These are phyloP conservation scores for Boulengeromyrus knoepffleri DNA, from an alignment of 2,113 vertebrate genomes.

Conservation along the genomic window DNA sequence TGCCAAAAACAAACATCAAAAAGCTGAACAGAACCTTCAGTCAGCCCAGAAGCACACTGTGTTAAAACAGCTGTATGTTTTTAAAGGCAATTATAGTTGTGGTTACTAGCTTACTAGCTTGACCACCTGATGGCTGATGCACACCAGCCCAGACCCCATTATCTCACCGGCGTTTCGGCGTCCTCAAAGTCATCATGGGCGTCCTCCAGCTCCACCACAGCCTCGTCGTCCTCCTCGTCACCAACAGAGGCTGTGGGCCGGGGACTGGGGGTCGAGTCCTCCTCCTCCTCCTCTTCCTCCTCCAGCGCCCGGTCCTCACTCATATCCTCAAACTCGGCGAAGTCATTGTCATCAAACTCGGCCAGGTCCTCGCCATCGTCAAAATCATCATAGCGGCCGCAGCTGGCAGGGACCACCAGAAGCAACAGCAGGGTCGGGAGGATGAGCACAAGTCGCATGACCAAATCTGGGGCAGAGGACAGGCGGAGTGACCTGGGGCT, in stretches of 20 bases:
- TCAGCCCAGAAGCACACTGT: not conserved
- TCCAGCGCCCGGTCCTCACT: constrained; percentile 70
- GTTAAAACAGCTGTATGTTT: not conserved
- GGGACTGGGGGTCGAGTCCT: constrained; percentile 52
- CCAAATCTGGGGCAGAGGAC: constrained; percentile 28
- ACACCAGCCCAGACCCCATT: not conserved
- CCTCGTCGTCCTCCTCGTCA: constrained; percentile 76
- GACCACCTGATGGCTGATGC: not conserved
- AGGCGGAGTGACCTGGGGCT: not conserved
- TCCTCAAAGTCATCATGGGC: constrained; percentile 89
- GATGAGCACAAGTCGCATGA: constrained; percentile 40
- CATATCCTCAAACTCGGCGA: constrained; percentile 93
- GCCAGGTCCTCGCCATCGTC: constrained; percentile 87
- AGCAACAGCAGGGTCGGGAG: constrained; percentile 22
- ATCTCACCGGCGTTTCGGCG: constrained; percentile 69
- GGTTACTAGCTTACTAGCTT: not conserved
- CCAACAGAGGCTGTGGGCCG: constrained; percentile 29
- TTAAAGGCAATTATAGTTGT: not conserved
- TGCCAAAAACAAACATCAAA: not conserved
- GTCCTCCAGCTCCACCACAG: constrained; percentile 88
- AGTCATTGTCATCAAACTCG: constrained; percentile 96
- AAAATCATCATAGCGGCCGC: constrained; percentile 79
- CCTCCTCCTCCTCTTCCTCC: constrained; percentile 45
- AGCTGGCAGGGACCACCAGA: constrained; percentile 48
- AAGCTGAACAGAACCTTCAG: not conserved